Evolutionary conservation across 2,888 invertebrate genomes (phyloP), one percentile per base, ranked within the genome.

Genomic region (Lasioglossum lativentre): DNA sequence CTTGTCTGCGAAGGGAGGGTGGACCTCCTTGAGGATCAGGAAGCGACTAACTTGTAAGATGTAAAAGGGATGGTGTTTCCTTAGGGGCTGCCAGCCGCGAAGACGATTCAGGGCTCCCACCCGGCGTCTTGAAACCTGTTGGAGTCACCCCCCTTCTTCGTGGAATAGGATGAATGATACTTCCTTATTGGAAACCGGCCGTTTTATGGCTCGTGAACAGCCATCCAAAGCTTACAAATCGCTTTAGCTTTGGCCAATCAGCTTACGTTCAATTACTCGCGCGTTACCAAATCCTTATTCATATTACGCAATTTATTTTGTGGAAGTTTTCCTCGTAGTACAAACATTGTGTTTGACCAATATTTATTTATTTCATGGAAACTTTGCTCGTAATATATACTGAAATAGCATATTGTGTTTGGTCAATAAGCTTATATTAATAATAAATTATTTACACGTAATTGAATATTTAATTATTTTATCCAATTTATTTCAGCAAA

Each of bases 71-170:
- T 30, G 86, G 81, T 83, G 83, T 83, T 87, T 87, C 87, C 87
- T 87, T 83, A 87, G 80, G 87, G 87, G 80, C 45, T 56, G 76
- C 70, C 68, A n/a, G 78, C 75, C 78, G 80, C 30, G 80, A 87
- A 87, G 87, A 87, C 87, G 87, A 87, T 87, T 87, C 83, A 77
- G 77, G 16, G 73, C 10, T 52, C 23, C 23, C 75, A 38, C 75
- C 71, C 52, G 83, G 87, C 92, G 92, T 93, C 93, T 93, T 93
- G 92, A 93, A 94, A 94, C 93, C 94, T 94, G 94, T 94, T 94
- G 94, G 92, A 91, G 92, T 90, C 86, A 89, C 87, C 92, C 90
- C 34, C 56, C 56, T 56, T 56, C 56, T 63, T 89, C 78, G 56
- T 75, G 79, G 81, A 77, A 86, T 72, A 75, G 78, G 82, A 86